Evolutionary conservation across 2,888 invertebrate species (phyloP).

Genomic region (Ommatoiulus sabulosus): DNA sequence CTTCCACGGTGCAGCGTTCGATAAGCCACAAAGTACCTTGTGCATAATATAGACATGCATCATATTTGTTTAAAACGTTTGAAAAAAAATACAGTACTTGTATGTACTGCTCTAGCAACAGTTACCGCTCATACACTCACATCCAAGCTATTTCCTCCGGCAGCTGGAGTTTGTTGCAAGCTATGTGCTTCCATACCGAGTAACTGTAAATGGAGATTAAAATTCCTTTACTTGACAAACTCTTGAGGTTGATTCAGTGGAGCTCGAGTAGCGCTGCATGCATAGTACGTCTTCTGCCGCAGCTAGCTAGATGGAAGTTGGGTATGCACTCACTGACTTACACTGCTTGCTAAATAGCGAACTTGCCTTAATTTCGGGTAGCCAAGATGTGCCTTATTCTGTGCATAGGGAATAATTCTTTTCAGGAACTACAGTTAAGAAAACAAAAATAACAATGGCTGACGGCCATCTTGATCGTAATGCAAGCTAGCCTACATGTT

Average conservation of each 20-base stretch:
- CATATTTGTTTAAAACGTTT: not conserved
- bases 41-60: not conserved
- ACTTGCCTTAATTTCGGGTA: conserved; percentile 59
- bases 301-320: no score
- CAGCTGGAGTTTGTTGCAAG: conserved; percentile 59
- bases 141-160: conserved; percentile 59
- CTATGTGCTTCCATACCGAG: conserved; percentile 60
- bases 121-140: conserved; percentile 49
- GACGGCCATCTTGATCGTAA: not conserved
- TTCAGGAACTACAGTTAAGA: conserved; percentile 57
- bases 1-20: conserved; percentile 56
- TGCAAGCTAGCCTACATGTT: no score
- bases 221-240: no score
- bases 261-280: no score
- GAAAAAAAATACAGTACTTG: no score
- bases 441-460: not conserved
- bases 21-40: conserved; percentile 57
- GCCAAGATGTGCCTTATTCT: conserved; percentile 55
- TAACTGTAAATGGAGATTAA: no score
- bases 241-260: no score
- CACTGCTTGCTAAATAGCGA: no score
- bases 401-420: conserved; percentile 58
- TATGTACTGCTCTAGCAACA: not conserved
- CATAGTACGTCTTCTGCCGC: no score
- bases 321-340: not conserved